These are phyloP conservation scores for Philaethria dido DNA, from an alignment of 2,888 invertebrate genomes.

Conservation along the genomic window DNA sequence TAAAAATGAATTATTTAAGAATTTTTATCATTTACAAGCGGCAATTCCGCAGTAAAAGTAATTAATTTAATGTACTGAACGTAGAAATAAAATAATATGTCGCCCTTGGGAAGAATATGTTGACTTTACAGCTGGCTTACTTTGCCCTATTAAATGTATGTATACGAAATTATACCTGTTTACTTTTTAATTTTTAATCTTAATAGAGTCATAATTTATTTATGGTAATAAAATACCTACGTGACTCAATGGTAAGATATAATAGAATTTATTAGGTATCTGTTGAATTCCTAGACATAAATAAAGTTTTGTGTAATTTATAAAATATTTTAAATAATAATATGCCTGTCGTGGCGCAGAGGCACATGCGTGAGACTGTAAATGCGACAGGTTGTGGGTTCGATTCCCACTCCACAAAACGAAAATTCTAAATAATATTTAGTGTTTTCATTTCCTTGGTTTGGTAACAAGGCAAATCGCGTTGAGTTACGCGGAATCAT, in stretches of 20 bases:
- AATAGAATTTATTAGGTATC: neutral
- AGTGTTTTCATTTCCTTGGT: too few relatives aligned
- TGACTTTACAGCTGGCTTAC: conserved; percentile 23
- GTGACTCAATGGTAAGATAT: neutral
- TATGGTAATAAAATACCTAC: neutral
- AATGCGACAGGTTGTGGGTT: too few relatives aligned
- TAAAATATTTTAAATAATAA: neutral
- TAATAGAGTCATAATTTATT: neutral
- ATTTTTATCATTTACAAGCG: conserved; percentile 14
- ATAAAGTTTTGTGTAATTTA: neutral
- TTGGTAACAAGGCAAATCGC: too few relatives aligned
- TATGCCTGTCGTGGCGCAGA: too few relatives aligned
- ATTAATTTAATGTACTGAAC: conserved; percentile 45
- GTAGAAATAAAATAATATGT: conserved; percentile 35
- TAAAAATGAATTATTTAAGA: conserved; percentile 15
- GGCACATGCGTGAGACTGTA: too few relatives aligned
- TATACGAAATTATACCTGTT: neutral
- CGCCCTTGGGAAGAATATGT: conserved; percentile 38
- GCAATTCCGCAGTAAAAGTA: conserved; percentile 36
- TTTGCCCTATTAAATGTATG: neutral
- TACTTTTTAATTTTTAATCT: conserved; percentile 8
- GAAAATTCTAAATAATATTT: too few relatives aligned
- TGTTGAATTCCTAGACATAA: neutral
- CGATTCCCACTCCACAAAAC: too few relatives aligned
- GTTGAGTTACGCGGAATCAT: too few relatives aligned